These are phyloP conservation scores for Sesia bembeciformis DNA, from an alignment of 2,888 invertebrate genomes.

Conservation along the genomic window DNA sequence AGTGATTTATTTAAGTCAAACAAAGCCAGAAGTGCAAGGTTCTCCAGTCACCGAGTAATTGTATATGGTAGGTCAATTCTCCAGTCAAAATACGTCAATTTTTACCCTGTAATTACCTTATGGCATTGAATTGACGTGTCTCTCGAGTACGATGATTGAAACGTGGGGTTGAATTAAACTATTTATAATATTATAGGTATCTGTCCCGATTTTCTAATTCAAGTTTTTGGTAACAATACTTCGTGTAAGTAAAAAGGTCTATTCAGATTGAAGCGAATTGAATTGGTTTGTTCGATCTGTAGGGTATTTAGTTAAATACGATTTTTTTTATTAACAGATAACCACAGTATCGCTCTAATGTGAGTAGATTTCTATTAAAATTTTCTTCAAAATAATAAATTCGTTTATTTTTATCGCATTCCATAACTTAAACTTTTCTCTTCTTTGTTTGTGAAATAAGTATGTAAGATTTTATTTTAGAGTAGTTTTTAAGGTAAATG, in stretches of 20 bases:
- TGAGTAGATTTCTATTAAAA: too few species aligned
- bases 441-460: slow-evolving; percentile 39
- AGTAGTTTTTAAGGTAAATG: slow-evolving; percentile 39
- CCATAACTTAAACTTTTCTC: slow-evolving; percentile 25
- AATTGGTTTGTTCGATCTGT: too few species aligned
- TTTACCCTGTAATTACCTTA: slow-evolving; percentile 5
- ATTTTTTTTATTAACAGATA: too few species aligned
- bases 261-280: background rate
- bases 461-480: slow-evolving; percentile 48
- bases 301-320: too few species aligned
- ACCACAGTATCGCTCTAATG: too few species aligned
- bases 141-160: slow-evolving; percentile 14
- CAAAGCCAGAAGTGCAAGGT: slow-evolving; percentile 21
- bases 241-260: slow-evolving; percentile 23
- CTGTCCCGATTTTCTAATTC: slow-evolving; percentile 46
- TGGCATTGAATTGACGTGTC: slow-evolving; percentile 39
- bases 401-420: slow-evolving; percentile 29
- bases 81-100: slow-evolving; percentile 19
- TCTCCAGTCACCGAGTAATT: slow-evolving; percentile 24
- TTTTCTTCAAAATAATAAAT: background rate
- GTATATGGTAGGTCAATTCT: slow-evolving; percentile 30
- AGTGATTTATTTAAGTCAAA: slow-evolving; percentile 16
- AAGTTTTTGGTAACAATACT: slow-evolving; percentile 43
- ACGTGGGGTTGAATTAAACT: slow-evolving; percentile 7
- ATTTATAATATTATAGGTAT: slow-evolving; percentile 31